Conservation (phyloP, 2,888 invertebrate genomes). For the Cryptosula pallasiana region DNA sequence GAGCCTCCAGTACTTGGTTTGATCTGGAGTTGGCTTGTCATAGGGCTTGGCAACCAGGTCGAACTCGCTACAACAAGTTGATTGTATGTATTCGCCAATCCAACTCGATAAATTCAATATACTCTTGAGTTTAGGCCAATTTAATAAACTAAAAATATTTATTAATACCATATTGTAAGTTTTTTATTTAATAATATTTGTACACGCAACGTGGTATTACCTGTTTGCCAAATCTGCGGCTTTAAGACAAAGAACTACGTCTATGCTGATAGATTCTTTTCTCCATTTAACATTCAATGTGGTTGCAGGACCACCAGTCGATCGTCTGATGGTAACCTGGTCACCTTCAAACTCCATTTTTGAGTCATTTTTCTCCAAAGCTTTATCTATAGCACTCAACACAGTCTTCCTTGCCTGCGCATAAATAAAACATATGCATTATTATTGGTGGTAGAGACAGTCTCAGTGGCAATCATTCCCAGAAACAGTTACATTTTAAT, state of each 20-base stretch:
- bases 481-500: too few species aligned
- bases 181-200: not conserved
- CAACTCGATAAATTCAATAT: too few species aligned
- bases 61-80: not conserved
- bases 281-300: conserved; percentile 5
- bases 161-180: not conserved
- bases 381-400: not conserved
- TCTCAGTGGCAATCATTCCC: too few species aligned
- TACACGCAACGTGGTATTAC: not conserved
- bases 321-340: not conserved
- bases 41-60: conserved; percentile 12
- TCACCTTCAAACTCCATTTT: not conserved
- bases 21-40: not conserved
- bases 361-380: not conserved
- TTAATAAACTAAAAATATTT: too few species aligned
- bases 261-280: not conserved
- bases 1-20: not conserved
- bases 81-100: too few species aligned
- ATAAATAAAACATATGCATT: too few species aligned
- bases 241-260: not conserved
- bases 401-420: not conserved
- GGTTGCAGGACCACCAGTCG: not conserved
- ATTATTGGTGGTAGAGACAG: too few species aligned
- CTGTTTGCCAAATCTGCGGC: not conserved
- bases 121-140: too few species aligned